A percentile compares a stretch with the other conserved stretches of the same genome.
These are phyloP conservation scores for Rhodophaea formosa DNA, from an alignment of 2,888 invertebrate genomes.

Conservation along the genomic window DNA sequence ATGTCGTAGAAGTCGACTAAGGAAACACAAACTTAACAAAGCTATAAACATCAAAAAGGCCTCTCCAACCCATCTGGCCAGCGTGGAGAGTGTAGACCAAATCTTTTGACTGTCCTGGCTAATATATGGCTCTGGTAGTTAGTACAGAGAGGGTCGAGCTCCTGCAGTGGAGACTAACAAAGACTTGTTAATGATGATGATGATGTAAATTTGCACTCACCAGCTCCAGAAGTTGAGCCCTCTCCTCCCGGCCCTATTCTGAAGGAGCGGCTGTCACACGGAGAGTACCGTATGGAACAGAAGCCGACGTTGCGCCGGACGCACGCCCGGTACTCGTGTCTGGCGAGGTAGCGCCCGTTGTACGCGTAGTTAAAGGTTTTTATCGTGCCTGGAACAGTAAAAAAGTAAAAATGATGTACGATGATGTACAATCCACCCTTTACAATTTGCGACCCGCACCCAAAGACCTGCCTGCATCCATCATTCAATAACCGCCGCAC, in stretches of 20 bases:
- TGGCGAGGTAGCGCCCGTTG: slow-evolving; percentile 89
- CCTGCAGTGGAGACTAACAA: too few species aligned
- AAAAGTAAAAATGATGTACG: neutral
- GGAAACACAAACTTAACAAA: too few species aligned
- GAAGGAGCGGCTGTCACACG: slow-evolving; percentile 89
- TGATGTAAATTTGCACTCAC: neutral
- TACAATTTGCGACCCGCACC: neutral
- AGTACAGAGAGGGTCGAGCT: too few species aligned
- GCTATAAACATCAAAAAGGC: too few species aligned
- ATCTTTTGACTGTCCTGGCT: too few species aligned
- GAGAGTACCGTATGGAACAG: slow-evolving; percentile 89
- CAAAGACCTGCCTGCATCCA: neutral
- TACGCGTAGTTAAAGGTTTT: slow-evolving; percentile 91
- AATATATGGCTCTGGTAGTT: too few species aligned
- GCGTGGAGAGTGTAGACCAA: too few species aligned
- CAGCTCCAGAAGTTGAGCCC: neutral
- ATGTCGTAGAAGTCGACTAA: too few species aligned
- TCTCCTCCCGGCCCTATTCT: slow-evolving; percentile 79
- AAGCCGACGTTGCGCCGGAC: slow-evolving; percentile 85
- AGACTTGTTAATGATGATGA: too few species aligned
- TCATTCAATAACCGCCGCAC: neutral
- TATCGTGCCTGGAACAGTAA: slow-evolving; percentile 74
- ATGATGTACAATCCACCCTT: too few species aligned
- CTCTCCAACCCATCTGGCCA: too few species aligned
- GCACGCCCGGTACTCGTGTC: slow-evolving; percentile 89